Conservation (phyloP, 1,140 invertebrate species). For the Hydropsyche tenuis region DNA sequence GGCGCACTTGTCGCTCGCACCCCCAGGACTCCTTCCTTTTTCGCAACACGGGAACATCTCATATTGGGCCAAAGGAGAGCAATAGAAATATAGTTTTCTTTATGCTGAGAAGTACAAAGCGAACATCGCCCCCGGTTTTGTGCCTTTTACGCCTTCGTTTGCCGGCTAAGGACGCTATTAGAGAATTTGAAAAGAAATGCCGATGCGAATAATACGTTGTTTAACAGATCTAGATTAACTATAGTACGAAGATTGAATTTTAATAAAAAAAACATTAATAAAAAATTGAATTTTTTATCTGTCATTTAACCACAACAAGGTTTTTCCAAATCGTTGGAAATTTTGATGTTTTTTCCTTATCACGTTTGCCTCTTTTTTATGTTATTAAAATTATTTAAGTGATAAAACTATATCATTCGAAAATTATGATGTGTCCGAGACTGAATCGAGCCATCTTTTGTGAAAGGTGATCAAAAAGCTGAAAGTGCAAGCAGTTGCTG, state of each 20-base stretch:
- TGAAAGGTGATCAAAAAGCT: slow-evolving; percentile 5
- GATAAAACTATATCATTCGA: no score
- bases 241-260: no score
- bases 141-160: slow-evolving; percentile 11
- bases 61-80: slow-evolving; percentile 41
- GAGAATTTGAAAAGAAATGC: slow-evolving; percentile 39
- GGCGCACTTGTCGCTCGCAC: slow-evolving; percentile 17
- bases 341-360: no score
- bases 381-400: no score
- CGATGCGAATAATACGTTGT: slow-evolving; percentile 14
- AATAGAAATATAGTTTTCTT: slow-evolving; percentile 50
- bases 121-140: slow-evolving; percentile 42
- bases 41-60: slow-evolving; percentile 38
- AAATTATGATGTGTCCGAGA: background rate
- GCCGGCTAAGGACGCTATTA: slow-evolving; percentile 36
- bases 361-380: no score
- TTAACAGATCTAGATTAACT: slow-evolving; percentile 23
- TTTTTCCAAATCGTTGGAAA: no score
- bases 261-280: no score
- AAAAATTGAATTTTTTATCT: no score
- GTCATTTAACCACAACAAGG: no score
- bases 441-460: background rate
- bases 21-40: slow-evolving; percentile 26
- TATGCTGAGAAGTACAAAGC: slow-evolving; percentile 38
- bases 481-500: slow-evolving; percentile 8